Evolutionary conservation across 1,140 invertebrate genomes (phyloP), one percentile per base, ranked within the genome.

Genomic region (Forficula auricularia): DNA sequence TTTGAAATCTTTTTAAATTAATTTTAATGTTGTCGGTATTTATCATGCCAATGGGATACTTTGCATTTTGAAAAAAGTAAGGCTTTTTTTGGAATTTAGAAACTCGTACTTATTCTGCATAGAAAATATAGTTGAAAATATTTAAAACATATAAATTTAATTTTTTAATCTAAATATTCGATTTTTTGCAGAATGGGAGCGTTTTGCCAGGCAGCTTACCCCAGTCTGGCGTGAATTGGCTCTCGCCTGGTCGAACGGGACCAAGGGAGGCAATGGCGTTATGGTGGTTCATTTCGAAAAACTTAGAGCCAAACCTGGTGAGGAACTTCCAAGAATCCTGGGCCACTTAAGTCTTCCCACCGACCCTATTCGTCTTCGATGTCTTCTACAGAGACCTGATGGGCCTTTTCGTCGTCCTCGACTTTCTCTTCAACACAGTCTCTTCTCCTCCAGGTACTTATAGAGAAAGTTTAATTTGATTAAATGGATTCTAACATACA

Each of bases 271-370:
- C 15, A 38, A 33, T 4, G 30, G 19, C 3, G 43, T 27, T 9
- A 45, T 30, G 8, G 50, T 54, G 9, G 33, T 55, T 6, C 48
- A 51, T 34, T 54, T 52, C 40, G 54, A 55, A 14, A 30, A 44
- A 6, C 45, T 56, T 3, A 19, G 36, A 34, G 18, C 45, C 13
- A 43, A 54, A 20, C 49, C 51, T 9, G 22, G 37, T 1, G 22
- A 35, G 3, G 30, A 40, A 22, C 45, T 55, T 14, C 19, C 27
- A n/a, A 36, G 20, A 8, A 38, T 48, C 13, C 49, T 55, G 2
- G 9, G 35, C n/a, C 44, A 46, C 31, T 35, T 44, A 2, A 36
- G 42, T 30, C 41, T 51, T 31, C 40, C 46, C 2, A 19, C 35
- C 3, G 41, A 48, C 15, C 31, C 30, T 0, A 14, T 42, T 9